Conservation (phyloP, 2,113 vertebrate genomes). For the Orthonyx spaldingii region DNA sequence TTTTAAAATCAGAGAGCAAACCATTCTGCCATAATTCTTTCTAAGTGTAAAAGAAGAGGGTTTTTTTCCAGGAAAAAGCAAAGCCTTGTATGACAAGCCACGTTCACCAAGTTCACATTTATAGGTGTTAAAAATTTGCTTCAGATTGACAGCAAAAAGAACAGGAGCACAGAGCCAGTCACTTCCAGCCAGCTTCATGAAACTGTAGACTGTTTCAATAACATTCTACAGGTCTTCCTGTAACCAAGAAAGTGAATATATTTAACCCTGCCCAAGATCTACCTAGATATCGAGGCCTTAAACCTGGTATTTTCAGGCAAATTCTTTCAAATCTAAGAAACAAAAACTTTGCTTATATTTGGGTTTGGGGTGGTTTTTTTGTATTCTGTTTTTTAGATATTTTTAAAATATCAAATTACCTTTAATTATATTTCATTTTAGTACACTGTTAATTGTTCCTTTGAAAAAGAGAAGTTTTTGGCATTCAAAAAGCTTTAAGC, state of each 20-base stretch:
- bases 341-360: fast-evolving
- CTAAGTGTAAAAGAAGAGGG: neutral
- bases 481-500: neutral
- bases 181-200: neutral
- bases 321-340: neutral
- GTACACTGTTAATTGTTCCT: neutral
- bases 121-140: neutral
- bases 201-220: neutral
- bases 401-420: neutral
- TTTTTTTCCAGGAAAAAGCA: neutral
- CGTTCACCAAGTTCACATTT: neutral
- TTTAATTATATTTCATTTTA: neutral
- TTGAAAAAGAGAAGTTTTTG: neutral
- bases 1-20: neutral
- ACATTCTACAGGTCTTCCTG: neutral
- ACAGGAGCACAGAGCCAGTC: neutral
- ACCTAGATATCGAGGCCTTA: neutral
- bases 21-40: neutral
- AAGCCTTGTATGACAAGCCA: neutral
- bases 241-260: neutral
- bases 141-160: neutral
- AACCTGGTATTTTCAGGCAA: neutral
- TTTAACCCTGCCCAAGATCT: neutral
- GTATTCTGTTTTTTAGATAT: neutral
- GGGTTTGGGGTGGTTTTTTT: fast-evolving